phyloP scores from a whole-genome alignment of 2,797 vertebrate species.

The Muscicapa comitata region DNA sequence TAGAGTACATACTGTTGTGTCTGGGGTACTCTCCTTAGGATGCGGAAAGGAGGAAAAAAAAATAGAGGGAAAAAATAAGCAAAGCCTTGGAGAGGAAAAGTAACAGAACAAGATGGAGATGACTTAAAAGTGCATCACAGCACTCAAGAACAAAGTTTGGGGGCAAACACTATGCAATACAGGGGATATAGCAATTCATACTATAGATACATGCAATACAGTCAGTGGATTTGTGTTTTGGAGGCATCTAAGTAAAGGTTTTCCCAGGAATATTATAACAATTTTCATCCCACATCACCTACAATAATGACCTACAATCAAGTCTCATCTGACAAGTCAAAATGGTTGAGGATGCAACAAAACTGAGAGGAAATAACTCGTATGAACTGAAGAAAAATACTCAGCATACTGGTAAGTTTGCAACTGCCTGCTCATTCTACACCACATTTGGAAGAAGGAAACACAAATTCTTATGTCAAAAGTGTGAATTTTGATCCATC shows the following conservation, averaged over 20 bases:
- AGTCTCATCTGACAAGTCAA: not conserved
- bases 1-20: not conserved
- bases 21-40: not conserved
- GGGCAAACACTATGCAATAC: not conserved
- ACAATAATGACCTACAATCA: not conserved
- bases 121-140: not conserved
- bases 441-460: not conserved
- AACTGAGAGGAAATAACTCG: not conserved
- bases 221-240: not conserved
- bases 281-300: not conserved
- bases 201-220: not conserved
- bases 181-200: not conserved
- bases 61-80: not conserved
- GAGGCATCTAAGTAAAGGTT: not conserved
- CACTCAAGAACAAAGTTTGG: not conserved
- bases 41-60: not conserved
- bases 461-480: not conserved
- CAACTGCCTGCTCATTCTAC: not conserved
- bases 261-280: not conserved
- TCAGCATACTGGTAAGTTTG: not conserved
- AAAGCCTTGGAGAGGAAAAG: constrained; percentile 49
- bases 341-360: not conserved
- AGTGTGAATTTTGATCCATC: not conserved
- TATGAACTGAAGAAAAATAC: not conserved
- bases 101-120: not conserved